Conservation (phyloP, 2,797 vertebrate species). For the Hippoglossus hippoglossus region DNA sequence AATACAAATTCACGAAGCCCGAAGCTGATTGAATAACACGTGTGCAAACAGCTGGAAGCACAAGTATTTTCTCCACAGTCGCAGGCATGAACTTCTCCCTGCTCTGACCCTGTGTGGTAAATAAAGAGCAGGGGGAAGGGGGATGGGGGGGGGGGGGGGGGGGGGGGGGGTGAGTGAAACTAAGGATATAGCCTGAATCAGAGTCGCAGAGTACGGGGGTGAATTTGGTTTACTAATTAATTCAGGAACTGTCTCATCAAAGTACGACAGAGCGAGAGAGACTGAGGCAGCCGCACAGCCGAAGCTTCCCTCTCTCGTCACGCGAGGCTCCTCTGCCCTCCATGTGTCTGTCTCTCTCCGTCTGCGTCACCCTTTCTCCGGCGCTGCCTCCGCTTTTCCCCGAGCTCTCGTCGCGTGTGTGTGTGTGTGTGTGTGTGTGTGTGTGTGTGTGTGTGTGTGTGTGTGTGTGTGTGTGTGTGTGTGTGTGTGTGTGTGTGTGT, state of each 20-base stretch:
- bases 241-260: constrained; percentile 61
- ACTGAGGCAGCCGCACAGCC: constrained; percentile 21
- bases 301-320: constrained; percentile 14
- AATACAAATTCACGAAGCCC: neutral
- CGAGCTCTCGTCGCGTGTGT: constrained; percentile 6
- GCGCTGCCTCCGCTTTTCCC: neutral
- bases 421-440: too few species aligned
- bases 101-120: constrained; percentile 3
- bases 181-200: constrained; percentile 40
- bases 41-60: too few species aligned
- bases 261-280: constrained; percentile 38
- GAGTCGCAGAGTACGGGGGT: constrained; percentile 24
- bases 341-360: constrained; percentile 46
- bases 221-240: constrained; percentile 58
- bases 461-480: too few species aligned
- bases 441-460: too few species aligned
- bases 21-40: neutral
- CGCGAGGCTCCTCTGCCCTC: constrained; percentile 34
- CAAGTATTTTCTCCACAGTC: neutral
- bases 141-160: neutral
- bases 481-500: too few species aligned
- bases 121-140: neutral
- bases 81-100: neutral
- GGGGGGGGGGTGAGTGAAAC: constrained; percentile 19
- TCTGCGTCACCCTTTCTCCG: constrained; percentile 45